Conservation (phyloP, 2,113 vertebrate genomes). For the Ptychochromis oligacanthus region DNA sequence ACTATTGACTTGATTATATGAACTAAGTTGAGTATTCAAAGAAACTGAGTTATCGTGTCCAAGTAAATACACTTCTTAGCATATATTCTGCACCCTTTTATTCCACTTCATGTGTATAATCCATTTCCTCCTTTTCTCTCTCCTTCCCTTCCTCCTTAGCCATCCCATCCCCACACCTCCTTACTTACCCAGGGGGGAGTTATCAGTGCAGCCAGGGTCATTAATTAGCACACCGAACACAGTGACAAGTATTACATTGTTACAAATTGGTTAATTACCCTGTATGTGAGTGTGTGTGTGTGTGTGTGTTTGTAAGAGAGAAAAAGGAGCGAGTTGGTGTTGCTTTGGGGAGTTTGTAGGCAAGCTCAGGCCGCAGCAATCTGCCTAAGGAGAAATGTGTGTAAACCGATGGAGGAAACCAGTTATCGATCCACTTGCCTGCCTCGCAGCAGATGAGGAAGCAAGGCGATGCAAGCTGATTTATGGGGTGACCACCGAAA, state of each 20-base stretch:
- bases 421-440: slow-evolving; percentile 78
- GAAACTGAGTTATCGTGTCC: slow-evolving; percentile 22
- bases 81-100: neutral
- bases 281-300: neutral
- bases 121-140: neutral
- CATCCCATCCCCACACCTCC: slow-evolving; percentile 1
- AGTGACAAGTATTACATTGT: slow-evolving; percentile 81
- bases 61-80: slow-evolving; percentile 22
- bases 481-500: slow-evolving; percentile 54
- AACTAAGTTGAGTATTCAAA: slow-evolving; percentile 21
- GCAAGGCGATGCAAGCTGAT: slow-evolving; percentile 68
- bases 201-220: slow-evolving; percentile 72
- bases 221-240: slow-evolving; percentile 77
- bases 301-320: neutral
- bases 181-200: slow-evolving; percentile 54
- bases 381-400: slow-evolving; percentile 74
- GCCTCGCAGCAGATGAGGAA: slow-evolving; percentile 71
- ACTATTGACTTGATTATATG: slow-evolving; percentile 11
- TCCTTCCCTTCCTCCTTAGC: neutral
- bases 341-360: slow-evolving; percentile 25
- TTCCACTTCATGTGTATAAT: neutral
- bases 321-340: neutral
- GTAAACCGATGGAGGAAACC: slow-evolving; percentile 72
- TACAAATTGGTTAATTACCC: slow-evolving; percentile 83
- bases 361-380: slow-evolving; percentile 31